Base-by-base conservation (phyloP, 2,113 vertebrate genomes). In the Holacanthus passer region DNA sequence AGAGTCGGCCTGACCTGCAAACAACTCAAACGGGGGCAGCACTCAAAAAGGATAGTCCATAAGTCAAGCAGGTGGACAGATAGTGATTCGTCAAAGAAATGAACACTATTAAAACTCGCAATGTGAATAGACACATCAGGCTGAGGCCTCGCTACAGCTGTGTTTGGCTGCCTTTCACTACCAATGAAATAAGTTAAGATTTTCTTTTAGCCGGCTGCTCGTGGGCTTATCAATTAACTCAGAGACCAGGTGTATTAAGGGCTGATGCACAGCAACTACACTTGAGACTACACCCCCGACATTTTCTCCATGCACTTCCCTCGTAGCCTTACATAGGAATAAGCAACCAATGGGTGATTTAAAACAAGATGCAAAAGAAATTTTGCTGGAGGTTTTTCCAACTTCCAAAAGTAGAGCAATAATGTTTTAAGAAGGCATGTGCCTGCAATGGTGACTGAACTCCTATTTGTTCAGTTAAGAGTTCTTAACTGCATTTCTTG, bases 1-100 rank as follows among this genome's bases (percentile, higher is more conserved):
- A 77, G 47, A 79, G 78, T 84, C 69, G 17, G 4, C 39, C 39
- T 50, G 32, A 80, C 85, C 85, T 70, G 77, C 55, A 59, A 77
- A 76, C 76, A 73, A 65, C 27, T 77, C 48, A 17, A 62, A 82
- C 19, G 4, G 32, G 72, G 70, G 64, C 13, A 52, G 32, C 29
- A 5, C 37, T 70, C n/a, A 27, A 55, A 63, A 53, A 24, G 10
- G n/a, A 73, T n/a, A 52, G 59, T 53, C 64, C 55, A 77, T 80
- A 63, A 69, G 5, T 77, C 68, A 63, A 32, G 65, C 27, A 80
- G 32, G 77, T 32, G 22, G 66, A 77, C 66, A 16, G 65, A 45
- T 6, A 32, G 45, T 29, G 47, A 68, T 82, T 56, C 32, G 50
- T 82, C 71, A 68, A 66, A 73, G 10, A 69, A 53, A 29, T 39